Conservation (phyloP, 2,797 vertebrate species). For the Xenops minutus region DNA sequence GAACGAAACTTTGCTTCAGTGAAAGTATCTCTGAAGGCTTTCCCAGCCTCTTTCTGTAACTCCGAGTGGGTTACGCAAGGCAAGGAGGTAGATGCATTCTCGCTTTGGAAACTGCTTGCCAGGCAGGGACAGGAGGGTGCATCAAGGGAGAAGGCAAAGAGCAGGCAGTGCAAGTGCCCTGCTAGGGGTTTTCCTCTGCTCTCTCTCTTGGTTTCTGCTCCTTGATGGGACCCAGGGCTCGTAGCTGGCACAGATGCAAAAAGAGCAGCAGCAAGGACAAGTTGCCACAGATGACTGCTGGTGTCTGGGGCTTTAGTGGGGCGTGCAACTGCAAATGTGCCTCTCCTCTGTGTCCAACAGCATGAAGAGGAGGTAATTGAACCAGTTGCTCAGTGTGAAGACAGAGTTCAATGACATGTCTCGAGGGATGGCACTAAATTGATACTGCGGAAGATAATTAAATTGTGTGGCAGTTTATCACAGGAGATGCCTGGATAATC, state of each 20-base stretch:
- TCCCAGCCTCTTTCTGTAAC: neutral
- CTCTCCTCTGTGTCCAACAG: neutral
- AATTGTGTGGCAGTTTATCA: conserved; percentile 27
- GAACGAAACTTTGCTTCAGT: neutral
- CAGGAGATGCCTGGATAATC: conserved; percentile 9
- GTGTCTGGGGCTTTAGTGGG: neutral
- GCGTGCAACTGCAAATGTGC: rapidly evolving
- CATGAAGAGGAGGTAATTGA: neutral
- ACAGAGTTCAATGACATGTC: neutral
- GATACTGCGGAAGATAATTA: conserved; percentile 25
- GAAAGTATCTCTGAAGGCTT: neutral
- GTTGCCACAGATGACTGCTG: neutral
- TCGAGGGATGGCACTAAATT: neutral
- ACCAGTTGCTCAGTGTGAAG: neutral
- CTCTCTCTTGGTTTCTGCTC: neutral
- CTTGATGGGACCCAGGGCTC: rapidly evolving
- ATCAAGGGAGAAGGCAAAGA: neutral
- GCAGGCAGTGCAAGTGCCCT: neutral
- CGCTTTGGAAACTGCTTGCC: neutral
- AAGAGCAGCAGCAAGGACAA: neutral
- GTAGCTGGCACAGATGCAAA: neutral
- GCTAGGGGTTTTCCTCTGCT: neutral
- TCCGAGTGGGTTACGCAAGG: neutral
- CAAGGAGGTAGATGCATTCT: neutral
- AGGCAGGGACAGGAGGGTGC: neutral